Percentiles rank a stretch among this genome's conserved stretches.
Evolutionary conservation across 2,113 vertebrate genomes (phyloP).

Genomic region (Chascanopsetta lugubris): DNA sequence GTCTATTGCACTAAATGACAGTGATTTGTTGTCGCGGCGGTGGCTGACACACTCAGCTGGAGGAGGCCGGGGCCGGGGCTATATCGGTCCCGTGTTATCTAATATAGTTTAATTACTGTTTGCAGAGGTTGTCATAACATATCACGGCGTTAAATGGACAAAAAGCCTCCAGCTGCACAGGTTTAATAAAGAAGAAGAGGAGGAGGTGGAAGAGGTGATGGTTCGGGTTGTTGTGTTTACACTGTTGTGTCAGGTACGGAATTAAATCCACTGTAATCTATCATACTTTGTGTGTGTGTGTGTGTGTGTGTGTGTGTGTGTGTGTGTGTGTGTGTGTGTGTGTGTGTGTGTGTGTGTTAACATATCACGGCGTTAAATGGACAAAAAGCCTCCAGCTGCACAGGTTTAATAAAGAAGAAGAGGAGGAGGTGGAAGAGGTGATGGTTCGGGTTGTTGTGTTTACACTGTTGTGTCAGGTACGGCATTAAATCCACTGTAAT

Average conservation of each 20-base stretch:
- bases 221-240: background rate
- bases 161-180: background rate
- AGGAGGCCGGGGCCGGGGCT: constrained; percentile 36
- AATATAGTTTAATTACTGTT: constrained; percentile 65
- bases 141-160: constrained; percentile 3
- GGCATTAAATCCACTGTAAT: background rate
- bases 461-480: background rate
- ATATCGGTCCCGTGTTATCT: constrained; percentile 63
- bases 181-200: constrained; percentile 5
- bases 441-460: background rate
- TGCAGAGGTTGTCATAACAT: constrained; percentile 57
- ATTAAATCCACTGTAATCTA: background rate
- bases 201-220: background rate
- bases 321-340: background rate
- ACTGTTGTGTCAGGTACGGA: background rate
- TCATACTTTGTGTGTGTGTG: no score
- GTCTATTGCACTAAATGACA: constrained; percentile 20
- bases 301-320: background rate
- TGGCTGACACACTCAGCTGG: constrained; percentile 22
- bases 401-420: constrained; percentile 2
- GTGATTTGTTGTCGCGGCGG: background rate
- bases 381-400: constrained; percentile 2
- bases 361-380: constrained; percentile 16
- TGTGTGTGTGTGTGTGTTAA: constrained; percentile 43
- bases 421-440: constrained; percentile 3